Base-by-base conservation (phyloP, 2,888 invertebrate genomes). In the Lymantria dispar region DNA sequence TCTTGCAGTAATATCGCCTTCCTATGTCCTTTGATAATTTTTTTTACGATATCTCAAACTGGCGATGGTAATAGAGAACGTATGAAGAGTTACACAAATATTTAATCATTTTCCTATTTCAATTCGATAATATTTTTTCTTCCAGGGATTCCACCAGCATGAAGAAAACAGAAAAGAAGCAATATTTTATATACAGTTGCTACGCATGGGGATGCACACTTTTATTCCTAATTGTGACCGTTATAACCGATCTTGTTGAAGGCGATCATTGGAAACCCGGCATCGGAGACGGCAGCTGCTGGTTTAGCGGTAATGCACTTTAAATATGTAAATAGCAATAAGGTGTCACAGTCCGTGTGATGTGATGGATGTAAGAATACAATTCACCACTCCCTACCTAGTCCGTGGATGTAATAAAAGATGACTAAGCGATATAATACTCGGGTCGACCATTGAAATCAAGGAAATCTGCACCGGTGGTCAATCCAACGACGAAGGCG, bases 131-230 rank as follows among this genome's bases (percentile, higher is more conserved):
- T 38, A 12, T 15, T 39, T 39, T 10, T 33, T 36, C 1, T 76
- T 74, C 8, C 72, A 90, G 89, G n/a, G 83, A 89, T 53, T 62
- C 85, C 1, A 75, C 57, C 49, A 76, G 87, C 61, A 69, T 90
- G 44, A 83, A 86, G 43, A 83, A 92, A 52, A 88, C 87, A 0
- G 93, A 93, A 39, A 87, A 79, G 45, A 85, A 85, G 48, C 92
- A 94, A 69, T 93, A 88, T 66, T 67, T 85, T 14, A 63, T 83
- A 40, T 95, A 94, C 74, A 92, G 92, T 62, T 64, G 88, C 15
- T 93, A 93, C 68, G 94, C 93, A 0, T 94, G 94, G 91, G 94
- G 94, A 3, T 76, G 86, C 29, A 92, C 94, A 0, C 42, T 90
- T 0, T 48, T 92, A 31, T 91, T 94, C 47, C 76, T 95, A 0